These are phyloP conservation scores for Boleophthalmus pectinirostris DNA, from an alignment of 2,113 vertebrate genomes.

Conservation along the genomic window DNA sequence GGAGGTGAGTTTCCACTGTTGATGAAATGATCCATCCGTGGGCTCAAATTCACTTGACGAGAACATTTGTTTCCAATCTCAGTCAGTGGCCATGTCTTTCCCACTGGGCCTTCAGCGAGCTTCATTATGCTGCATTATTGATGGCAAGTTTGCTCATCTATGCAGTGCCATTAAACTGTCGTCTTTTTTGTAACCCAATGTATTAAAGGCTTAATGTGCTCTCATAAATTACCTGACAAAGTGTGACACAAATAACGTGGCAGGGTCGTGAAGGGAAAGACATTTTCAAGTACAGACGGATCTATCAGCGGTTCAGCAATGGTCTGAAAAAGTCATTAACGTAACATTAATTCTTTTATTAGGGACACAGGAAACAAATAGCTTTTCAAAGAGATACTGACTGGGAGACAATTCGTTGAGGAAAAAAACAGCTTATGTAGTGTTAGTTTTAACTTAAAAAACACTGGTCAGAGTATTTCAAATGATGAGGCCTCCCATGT, in stretches of 20 bases:
- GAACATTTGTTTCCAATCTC: conserved; percentile 22
- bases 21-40: neutral
- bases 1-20: neutral
- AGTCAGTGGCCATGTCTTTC: conserved; percentile 42
- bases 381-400: conserved; percentile 52
- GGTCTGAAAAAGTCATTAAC: conserved; percentile 70
- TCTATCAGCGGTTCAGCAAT: conserved; percentile 63
- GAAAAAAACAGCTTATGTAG: conserved; percentile 32
- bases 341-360: conserved; percentile 73
- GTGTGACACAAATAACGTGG: conserved; percentile 60
- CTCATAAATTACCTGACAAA: conserved; percentile 80
- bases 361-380: conserved; percentile 72
- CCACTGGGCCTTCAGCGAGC: conserved; percentile 37
- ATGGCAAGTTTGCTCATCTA: conserved; percentile 75
- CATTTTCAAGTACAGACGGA: conserved; percentile 71
- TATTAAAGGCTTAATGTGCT: conserved; percentile 77
- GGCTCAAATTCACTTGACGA: neutral
- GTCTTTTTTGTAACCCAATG: conserved; percentile 56
- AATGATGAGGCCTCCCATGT: conserved; percentile 22
- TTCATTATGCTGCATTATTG: conserved; percentile 69
- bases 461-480: conserved; percentile 30
- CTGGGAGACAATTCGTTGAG: conserved; percentile 42
- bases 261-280: conserved; percentile 61
- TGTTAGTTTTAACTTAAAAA: conserved; percentile 19
- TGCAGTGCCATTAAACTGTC: conserved; percentile 68